A percentile compares a stretch with the other conserved stretches of the same genome.
Evolutionary conservation across 2,888 invertebrate species (phyloP).

Genomic region (Lasioglossum marginatum): DNA sequence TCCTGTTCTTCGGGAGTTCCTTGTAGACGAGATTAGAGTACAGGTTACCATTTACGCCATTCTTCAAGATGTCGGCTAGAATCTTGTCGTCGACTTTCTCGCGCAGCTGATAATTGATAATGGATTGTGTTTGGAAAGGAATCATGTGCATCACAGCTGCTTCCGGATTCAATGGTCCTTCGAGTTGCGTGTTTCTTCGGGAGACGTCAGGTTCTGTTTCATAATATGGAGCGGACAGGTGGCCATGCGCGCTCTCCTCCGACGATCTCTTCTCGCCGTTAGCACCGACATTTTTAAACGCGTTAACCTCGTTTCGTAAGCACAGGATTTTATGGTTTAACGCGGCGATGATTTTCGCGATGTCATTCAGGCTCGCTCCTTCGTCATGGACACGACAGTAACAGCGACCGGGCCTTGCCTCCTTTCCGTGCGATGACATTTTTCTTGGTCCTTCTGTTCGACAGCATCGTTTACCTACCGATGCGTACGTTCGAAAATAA

Average conservation of each 20-base stretch:
- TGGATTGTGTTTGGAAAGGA: background rate
- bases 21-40: background rate
- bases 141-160: background rate
- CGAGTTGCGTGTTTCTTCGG: background rate
- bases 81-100: background rate
- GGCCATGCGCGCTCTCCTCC: background rate
- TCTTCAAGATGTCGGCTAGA: background rate
- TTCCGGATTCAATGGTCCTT: background rate
- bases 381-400: constrained; percentile 18
- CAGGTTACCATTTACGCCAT: background rate
- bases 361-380: constrained; percentile 39
- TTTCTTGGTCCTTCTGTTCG: background rate
- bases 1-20: constrained; percentile 28
- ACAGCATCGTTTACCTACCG: constrained; percentile 19
- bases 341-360: constrained; percentile 33
- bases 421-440: constrained; percentile 25
- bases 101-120: background rate
- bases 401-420: background rate
- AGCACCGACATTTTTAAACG: constrained; percentile 29
- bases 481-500: background rate
- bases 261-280: background rate
- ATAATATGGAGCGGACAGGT: background rate
- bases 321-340: constrained; percentile 40
- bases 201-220: background rate
- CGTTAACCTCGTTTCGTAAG: constrained; percentile 53